phyloP scores from a whole-genome alignment of 2,797 vertebrate genomes.

The Myoxocephalus aenaeus region DNA sequence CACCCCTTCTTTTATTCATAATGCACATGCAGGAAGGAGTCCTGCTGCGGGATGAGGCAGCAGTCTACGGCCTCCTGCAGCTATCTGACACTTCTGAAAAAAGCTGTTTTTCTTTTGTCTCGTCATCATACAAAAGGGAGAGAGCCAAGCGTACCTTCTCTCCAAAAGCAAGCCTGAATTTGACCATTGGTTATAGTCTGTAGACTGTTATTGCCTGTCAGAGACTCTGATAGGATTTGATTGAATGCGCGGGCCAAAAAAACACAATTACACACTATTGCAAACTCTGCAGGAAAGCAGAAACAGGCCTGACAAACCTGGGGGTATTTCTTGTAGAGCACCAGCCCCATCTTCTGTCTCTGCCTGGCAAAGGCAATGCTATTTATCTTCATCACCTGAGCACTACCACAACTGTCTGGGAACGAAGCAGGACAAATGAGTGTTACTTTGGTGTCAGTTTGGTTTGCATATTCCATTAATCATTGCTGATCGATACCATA shows the following conservation, averaged over 20 bases:
- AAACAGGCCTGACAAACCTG: not conserved
- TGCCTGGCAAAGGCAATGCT: constrained; percentile 41
- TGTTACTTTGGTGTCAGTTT: constrained; percentile 41
- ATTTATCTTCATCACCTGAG: constrained; percentile 56
- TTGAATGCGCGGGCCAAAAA: constrained; percentile 24
- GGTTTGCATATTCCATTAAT: constrained; percentile 54
- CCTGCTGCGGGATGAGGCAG: constrained; percentile 42
- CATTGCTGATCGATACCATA: constrained; percentile 38
- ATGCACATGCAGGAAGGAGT: constrained; percentile 27
- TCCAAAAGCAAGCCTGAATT: constrained; percentile 13
- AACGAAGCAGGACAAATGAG: constrained; percentile 41
- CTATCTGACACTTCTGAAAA: constrained; percentile 41
- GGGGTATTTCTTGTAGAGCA: constrained; percentile 43
- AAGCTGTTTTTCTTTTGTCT: constrained; percentile 33
- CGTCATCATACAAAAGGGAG: constrained; percentile 28
- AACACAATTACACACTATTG: constrained; percentile 19
- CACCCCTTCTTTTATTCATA: constrained; percentile 64
- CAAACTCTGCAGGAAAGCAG: constrained; percentile 14
- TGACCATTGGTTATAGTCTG: constrained; percentile 21
- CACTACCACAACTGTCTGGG: constrained; percentile 38
- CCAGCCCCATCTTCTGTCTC: constrained; percentile 75
- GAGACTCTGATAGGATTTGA: constrained; percentile 37
- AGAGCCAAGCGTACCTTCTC: constrained; percentile 10
- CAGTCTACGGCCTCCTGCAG: constrained; percentile 39
- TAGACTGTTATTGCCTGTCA: constrained; percentile 37